These are phyloP conservation scores for Percopsis omiscomaycus DNA, from an alignment of 2,797 vertebrate genomes.

Conservation along the genomic window DNA sequence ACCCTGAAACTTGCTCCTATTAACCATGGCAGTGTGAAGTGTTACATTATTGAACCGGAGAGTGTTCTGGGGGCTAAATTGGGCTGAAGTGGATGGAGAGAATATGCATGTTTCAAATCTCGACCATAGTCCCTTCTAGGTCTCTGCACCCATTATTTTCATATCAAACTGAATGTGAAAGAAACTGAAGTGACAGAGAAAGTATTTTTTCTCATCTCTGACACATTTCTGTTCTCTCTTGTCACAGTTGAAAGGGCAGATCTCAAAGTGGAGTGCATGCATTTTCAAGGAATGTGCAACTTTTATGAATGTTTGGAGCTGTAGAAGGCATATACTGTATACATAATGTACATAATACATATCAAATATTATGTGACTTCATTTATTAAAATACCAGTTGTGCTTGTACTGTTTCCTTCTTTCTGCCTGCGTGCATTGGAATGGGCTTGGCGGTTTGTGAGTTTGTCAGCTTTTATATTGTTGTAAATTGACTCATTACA, in stretches of 20 bases:
- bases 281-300: conserved; percentile 19
- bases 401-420: background rate
- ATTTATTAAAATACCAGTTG: too few species aligned
- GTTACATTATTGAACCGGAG: conserved; percentile 69
- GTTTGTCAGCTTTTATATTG: background rate
- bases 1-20: conserved; percentile 53
- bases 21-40: conserved; percentile 56
- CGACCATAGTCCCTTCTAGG: conserved; percentile 24
- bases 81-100: conserved; percentile 48
- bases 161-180: conserved; percentile 48
- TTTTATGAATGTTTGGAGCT: conserved; percentile 29
- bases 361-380: background rate
- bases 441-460: background rate
- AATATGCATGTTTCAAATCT: conserved; percentile 54
- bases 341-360: background rate
- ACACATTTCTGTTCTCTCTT: conserved; percentile 26
- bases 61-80: conserved; percentile 51
- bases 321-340: conserved; percentile 4
- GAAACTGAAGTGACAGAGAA: conserved; percentile 40
- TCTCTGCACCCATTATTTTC: conserved; percentile 35
- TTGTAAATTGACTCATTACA: conserved; percentile 1
- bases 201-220: conserved; percentile 31
- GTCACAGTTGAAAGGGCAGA: background rate
- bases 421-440: background rate
- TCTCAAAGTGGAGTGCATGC: conserved; percentile 20